A percentile compares a stretch with the other conserved stretches of the same genome.
Conservation (phyloP, 2,888 invertebrate genomes). For the Lochmaea crataegi region DNA sequence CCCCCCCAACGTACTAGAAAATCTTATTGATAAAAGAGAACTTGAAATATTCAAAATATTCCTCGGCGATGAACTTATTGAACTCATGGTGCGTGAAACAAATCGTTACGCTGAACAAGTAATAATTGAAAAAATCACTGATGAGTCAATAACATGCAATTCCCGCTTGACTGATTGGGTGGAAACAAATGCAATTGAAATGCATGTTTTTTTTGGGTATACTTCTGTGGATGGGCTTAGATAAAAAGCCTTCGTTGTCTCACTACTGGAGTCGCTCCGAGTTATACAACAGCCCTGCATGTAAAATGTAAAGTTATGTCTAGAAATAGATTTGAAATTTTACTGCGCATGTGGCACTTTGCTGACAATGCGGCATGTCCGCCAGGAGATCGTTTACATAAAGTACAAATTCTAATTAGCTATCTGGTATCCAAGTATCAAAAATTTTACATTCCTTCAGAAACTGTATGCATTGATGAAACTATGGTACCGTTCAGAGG, state of each 20-base stretch:
- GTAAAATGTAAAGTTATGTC: conserved; percentile 25
- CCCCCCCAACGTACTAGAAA: neutral
- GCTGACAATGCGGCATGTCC: conserved; percentile 27
- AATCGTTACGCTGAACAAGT: neutral
- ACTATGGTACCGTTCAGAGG: conserved; percentile 38
- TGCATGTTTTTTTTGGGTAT: neutral
- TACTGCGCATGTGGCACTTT: conserved; percentile 32
- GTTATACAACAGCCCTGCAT: conserved; percentile 20
- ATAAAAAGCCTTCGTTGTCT: neutral
- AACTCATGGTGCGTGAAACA: neutral
- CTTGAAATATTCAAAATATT: conserved; percentile 21
- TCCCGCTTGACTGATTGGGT: neutral
- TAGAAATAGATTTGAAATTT: conserved; percentile 33
- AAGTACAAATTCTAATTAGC: conserved; percentile 17
- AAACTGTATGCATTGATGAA: conserved; percentile 27
- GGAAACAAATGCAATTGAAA: neutral
- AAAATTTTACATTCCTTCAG: neutral
- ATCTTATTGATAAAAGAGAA: conserved; percentile 13
- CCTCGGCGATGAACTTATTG: conserved; percentile 12
- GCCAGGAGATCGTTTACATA: conserved; percentile 16
- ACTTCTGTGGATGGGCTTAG: neutral
- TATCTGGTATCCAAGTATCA: conserved; percentile 10
- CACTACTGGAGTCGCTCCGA: conserved; percentile 28
- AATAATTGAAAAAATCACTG: neutral
- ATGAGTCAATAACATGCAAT: neutral